These are phyloP conservation scores for Cisticola juncidis DNA, from an alignment of 2,113 vertebrate species.

Conservation along the genomic window DNA sequence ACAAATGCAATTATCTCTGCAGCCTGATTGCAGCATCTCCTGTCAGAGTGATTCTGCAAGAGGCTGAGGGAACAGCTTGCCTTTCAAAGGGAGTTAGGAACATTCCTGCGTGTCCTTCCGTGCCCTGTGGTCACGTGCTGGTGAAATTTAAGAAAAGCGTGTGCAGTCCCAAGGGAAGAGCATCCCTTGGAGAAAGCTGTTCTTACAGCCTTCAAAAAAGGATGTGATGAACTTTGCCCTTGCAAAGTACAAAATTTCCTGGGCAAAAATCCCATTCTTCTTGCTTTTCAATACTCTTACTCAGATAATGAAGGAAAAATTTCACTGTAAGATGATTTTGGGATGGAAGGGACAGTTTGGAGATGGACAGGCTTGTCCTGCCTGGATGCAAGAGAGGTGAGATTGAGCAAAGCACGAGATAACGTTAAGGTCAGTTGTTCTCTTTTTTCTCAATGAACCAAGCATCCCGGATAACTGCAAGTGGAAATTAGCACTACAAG, in stretches of 20 bases:
- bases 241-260: background rate
- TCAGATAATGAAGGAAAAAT: background rate
- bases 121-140: background rate
- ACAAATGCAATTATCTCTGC: background rate
- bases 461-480: background rate
- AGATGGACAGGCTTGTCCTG: background rate
- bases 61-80: slow-evolving; percentile 16
- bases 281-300: background rate
- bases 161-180: background rate
- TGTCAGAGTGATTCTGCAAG: background rate
- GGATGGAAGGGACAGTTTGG: background rate
- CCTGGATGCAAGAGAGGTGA: background rate
- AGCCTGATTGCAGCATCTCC: background rate
- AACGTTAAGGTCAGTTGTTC: background rate
- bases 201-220: background rate
- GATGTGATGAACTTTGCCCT: background rate
- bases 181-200: background rate
- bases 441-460: background rate
- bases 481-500: slow-evolving; percentile 43
- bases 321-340: background rate
- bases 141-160: background rate
- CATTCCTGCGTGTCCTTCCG: background rate
- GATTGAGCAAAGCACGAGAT: rapidly evolving
- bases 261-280: background rate
- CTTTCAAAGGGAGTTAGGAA: background rate